Evolutionary conservation across 2,888 invertebrate species (phyloP).

Genomic region (Drosophila borborema): DNA sequence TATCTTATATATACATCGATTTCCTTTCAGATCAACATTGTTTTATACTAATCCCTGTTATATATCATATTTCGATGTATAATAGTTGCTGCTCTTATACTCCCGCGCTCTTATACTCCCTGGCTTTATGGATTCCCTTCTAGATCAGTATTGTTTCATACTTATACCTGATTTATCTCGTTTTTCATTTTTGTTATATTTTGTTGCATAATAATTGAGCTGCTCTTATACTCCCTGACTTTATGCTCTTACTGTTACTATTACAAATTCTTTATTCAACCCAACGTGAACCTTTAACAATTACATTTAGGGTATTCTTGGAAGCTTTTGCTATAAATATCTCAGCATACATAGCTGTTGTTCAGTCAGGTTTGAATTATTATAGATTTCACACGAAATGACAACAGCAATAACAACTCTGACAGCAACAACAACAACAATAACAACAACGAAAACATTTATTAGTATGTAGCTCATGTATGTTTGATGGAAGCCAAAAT

Average conservation of each 20-base stretch:
- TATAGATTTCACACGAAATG: slow-evolving; percentile 12
- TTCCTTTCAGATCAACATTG: not conserved
- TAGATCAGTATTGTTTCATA: not conserved
- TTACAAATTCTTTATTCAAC: not conserved
- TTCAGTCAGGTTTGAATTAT: slow-evolving; percentile 2
- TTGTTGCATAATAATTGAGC: not conserved
- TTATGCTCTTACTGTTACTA: too few relatives aligned
- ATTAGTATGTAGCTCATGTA: slow-evolving; percentile 12
- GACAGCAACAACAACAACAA: slow-evolving; percentile 1
- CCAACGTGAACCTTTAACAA: not conserved
- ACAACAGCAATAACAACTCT: not conserved
- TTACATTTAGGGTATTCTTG: not conserved
- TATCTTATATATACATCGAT: not conserved
- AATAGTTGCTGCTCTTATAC: too few relatives aligned
- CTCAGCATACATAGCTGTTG: not conserved
- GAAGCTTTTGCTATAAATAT: slow-evolving; percentile 4
- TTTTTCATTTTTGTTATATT: not conserved
- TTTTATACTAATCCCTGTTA: not conserved
- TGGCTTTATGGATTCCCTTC: not conserved
- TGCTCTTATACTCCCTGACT: not conserved
- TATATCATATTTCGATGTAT: not conserved
- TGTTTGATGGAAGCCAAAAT: slow-evolving; percentile 37
- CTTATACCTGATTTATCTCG: not conserved
- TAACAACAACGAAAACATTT: not conserved
- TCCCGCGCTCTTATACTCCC: too few relatives aligned